Conservation (phyloP, 2,888 invertebrate genomes). For the Folsomia manolachei region DNA sequence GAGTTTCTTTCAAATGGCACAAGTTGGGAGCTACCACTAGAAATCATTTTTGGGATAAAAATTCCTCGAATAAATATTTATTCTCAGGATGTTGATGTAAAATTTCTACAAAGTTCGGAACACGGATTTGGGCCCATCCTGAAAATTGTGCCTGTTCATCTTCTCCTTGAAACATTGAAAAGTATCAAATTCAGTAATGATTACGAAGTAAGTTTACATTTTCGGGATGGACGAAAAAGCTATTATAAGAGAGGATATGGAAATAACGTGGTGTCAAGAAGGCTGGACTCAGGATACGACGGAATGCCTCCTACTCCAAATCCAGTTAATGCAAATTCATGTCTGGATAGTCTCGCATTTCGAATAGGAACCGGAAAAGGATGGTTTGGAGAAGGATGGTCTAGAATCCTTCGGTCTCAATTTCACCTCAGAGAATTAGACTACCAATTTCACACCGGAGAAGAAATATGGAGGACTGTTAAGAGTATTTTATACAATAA, state of each 20-base stretch:
- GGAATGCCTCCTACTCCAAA: background rate
- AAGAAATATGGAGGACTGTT: background rate
- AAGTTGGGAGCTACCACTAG: constrained; percentile 1
- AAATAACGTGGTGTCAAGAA: no score
- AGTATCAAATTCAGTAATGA: background rate
- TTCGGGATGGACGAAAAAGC: background rate
- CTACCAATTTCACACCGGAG: background rate
- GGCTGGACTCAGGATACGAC: no score
- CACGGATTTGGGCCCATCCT: background rate
- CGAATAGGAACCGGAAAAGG: background rate
- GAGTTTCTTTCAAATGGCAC: background rate
- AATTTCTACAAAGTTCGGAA: background rate
- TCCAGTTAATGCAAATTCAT: background rate
- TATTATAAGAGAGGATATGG: no score
- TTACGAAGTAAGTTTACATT: background rate
- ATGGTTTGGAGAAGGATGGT: background rate
- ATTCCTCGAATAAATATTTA: background rate
- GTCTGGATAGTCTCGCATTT: background rate
- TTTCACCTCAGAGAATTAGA: background rate
- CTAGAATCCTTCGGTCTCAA: background rate
- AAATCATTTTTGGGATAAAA: background rate
- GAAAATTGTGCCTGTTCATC: constrained; percentile 1
- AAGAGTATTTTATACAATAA: background rate
- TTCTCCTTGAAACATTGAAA: background rate
- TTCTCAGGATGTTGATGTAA: background rate